Conservation (phyloP, 2,888 invertebrate genomes). For the Tipula unca region DNA sequence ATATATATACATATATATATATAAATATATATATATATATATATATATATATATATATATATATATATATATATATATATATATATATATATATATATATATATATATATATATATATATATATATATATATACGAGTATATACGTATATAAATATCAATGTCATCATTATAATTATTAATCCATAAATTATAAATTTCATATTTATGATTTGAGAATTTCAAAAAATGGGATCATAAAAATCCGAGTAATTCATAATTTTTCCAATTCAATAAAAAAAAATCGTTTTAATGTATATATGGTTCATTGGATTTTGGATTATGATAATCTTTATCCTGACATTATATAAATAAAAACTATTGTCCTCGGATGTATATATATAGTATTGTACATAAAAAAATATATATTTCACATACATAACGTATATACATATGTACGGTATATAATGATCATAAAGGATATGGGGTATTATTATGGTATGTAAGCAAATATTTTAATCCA, state of each 20-base stretch:
- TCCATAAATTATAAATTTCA: neutral
- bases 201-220: neutral
- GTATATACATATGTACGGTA: neutral
- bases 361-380: neutral
- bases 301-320: conserved; percentile 15
- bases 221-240: neutral
- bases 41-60: too few relatives aligned
- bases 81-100: too few relatives aligned
- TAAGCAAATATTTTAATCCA: conserved; percentile 19
- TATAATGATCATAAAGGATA: neutral
- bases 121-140: neutral
- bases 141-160: neutral
- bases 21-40: too few relatives aligned
- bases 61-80: too few relatives aligned
- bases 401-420: neutral
- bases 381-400: neutral
- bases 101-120: too few relatives aligned
- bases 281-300: neutral
- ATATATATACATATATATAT: too few relatives aligned
- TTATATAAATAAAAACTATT: conserved; percentile 8
- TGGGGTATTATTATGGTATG: conserved; percentile 8
- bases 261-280: neutral
- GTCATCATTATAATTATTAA: neutral
- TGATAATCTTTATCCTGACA: conserved; percentile 16
- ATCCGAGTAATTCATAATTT: neutral